phyloP scores from a whole-genome alignment of 1,140 invertebrate species.

The Coenobita brevimanus region DNA sequence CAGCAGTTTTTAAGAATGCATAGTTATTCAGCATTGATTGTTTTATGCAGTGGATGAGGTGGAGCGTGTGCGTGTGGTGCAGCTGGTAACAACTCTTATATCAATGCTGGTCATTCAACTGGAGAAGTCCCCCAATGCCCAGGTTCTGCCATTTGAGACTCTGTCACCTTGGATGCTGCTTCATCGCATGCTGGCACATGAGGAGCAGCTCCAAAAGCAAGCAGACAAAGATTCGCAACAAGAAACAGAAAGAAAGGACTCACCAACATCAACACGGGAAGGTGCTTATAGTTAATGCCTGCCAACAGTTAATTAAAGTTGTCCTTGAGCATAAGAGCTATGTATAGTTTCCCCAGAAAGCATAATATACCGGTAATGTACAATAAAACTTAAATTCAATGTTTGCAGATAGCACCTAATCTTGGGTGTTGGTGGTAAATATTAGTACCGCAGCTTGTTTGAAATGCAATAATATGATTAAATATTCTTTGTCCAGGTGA shows the following conservation, averaged over 20 bases:
- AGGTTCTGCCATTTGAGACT: conserved; percentile 79
- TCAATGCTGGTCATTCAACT: conserved; percentile 82
- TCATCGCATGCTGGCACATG: conserved; percentile 76
- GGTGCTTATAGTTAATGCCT: neutral
- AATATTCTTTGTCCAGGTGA: too few relatives aligned
- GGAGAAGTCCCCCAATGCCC: conserved; percentile 78
- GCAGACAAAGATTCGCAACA: conserved; percentile 12
- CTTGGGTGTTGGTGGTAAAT: too few relatives aligned
- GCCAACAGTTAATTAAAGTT: neutral
- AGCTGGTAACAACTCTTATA: conserved; percentile 83
- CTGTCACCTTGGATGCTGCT: conserved; percentile 88
- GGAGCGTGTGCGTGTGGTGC: conserved; percentile 73
- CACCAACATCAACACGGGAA: neutral
- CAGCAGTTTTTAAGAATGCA: too few relatives aligned
- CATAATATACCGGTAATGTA: too few relatives aligned
- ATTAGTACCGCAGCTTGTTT: too few relatives aligned
- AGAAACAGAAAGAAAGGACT: neutral
- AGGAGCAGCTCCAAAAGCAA: conserved; percentile 70
- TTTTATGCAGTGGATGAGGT: conserved; percentile 34
- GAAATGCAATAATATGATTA: too few relatives aligned
- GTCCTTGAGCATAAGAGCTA: too few relatives aligned
- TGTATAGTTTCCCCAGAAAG: too few relatives aligned
- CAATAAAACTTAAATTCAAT: too few relatives aligned
- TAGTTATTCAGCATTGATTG: too few relatives aligned
- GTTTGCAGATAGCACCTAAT: too few relatives aligned